Percentiles rank a stretch among this genome's conserved stretches.
phyloP scores from a whole-genome alignment of 1,140 invertebrate species.

The Pteromalus puparum region DNA sequence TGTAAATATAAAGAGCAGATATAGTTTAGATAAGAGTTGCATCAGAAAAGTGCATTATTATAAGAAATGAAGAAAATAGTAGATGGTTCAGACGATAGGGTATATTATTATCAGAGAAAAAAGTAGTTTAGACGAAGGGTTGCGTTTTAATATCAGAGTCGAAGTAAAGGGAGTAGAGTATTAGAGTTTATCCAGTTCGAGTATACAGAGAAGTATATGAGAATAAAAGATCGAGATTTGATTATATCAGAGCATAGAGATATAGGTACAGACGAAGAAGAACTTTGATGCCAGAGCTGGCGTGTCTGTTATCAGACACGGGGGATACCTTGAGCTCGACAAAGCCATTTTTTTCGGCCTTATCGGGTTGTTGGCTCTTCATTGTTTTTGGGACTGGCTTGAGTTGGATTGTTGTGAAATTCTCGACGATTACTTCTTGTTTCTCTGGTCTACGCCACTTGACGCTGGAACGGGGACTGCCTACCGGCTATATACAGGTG shows the following conservation, averaged over 20 bases:
- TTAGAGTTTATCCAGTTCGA: background rate
- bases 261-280: background rate
- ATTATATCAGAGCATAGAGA: background rate
- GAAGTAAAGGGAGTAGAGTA: background rate
- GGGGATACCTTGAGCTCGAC: slow-evolving; percentile 70
- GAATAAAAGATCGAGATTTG: slow-evolving; percentile 13
- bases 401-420: slow-evolving; percentile 78
- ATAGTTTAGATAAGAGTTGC: background rate
- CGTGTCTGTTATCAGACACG: slow-evolving; percentile 44
- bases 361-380: slow-evolving; percentile 64
- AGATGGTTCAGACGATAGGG: too few relatives aligned
- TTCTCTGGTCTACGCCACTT: slow-evolving; percentile 73
- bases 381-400: slow-evolving; percentile 77
- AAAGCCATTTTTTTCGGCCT: slow-evolving; percentile 73
- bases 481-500: slow-evolving; percentile 28
- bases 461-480: slow-evolving; percentile 40
- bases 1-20: too few relatives aligned
- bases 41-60: background rate
- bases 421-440: slow-evolving; percentile 74
- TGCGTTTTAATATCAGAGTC: background rate
- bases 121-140: background rate
- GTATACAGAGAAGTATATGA: background rate
- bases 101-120: background rate
- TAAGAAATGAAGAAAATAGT: background rate
- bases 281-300: slow-evolving; percentile 29